These are phyloP conservation scores for Erethizon dorsatum DNA, from an alignment of 2,797 vertebrate genomes.

Conservation along the genomic window DNA sequence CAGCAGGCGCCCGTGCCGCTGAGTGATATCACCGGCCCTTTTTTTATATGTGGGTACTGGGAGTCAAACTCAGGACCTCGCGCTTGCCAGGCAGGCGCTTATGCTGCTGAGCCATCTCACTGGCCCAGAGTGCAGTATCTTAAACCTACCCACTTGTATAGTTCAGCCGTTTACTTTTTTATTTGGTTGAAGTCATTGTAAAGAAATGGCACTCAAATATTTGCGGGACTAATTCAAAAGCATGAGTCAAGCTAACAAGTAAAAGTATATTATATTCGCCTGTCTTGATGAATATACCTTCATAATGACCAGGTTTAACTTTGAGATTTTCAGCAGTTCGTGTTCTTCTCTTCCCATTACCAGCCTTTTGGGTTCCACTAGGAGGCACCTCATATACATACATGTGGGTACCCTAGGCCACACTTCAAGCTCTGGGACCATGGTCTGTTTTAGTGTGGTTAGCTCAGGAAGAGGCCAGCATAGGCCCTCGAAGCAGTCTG, in stretches of 20 bases:
- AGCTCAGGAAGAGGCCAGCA: background rate
- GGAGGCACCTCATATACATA: background rate
- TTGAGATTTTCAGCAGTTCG: background rate
- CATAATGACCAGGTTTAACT: background rate
- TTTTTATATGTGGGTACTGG: no score
- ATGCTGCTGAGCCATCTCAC: no score
- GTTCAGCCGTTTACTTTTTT: conserved; percentile 66
- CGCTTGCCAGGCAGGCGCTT: no score
- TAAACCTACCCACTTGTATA: conserved; percentile 9
- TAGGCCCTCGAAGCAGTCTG: background rate
- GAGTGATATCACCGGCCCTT: no score
- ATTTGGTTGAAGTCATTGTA: conserved; percentile 40
- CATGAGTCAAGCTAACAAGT: background rate
- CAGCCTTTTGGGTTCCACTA: background rate
- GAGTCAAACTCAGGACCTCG: no score
- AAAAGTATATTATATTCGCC: background rate
- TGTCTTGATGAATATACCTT: background rate
- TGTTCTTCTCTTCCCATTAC: background rate
- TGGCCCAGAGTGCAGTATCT: background rate
- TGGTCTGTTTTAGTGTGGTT: background rate
- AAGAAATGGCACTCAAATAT: conserved; percentile 35
- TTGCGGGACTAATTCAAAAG: background rate
- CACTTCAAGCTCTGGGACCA: background rate
- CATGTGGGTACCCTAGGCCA: background rate
- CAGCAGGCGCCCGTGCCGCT: no score